Percentiles rank a stretch among this genome's conserved stretches.
phyloP scores from a whole-genome alignment of 2,888 invertebrate species.

The Drepanosiphum platanoidis region DNA sequence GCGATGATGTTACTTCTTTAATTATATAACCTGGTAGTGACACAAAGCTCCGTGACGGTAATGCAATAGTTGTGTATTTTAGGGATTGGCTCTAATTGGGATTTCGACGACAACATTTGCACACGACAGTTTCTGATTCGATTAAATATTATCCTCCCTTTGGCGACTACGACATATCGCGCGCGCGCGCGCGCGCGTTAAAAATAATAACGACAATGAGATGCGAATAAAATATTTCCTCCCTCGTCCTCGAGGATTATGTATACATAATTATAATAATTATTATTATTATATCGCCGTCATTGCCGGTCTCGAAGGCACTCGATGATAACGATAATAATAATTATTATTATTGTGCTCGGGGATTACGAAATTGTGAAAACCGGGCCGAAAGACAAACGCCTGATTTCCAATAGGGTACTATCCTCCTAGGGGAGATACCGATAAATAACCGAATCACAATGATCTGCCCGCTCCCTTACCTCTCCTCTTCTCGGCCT shows the following conservation, averaged over 20 bases:
- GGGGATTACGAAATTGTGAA: slow-evolving; percentile 9
- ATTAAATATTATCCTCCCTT: slow-evolving; percentile 16
- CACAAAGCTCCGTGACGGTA: slow-evolving; percentile 28
- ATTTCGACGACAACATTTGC: slow-evolving; percentile 41
- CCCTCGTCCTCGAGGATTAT: background rate
- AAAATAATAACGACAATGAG: background rate
- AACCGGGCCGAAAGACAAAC: slow-evolving; percentile 38
- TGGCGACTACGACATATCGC: background rate
- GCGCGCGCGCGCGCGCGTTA: background rate
- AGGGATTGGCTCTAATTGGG: slow-evolving; percentile 32
- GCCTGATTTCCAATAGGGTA: slow-evolving; percentile 41
- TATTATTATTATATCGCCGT: background rate
- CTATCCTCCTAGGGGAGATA: slow-evolving; percentile 11
- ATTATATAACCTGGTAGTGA: slow-evolving; percentile 4
- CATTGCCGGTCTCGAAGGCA: background rate
- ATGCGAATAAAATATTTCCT: background rate
- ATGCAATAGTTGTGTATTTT: slow-evolving; percentile 55
- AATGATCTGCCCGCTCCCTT: slow-evolving; percentile 6
- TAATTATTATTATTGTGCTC: background rate
- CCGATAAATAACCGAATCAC: slow-evolving; percentile 49
- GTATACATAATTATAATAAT: background rate
- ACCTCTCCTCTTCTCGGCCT: background rate
- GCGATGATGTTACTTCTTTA: slow-evolving; percentile 16
- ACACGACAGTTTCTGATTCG: slow-evolving; percentile 3
- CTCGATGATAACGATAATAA: background rate